Base-by-base conservation (phyloP, 2,888 invertebrate species). In the Athalia rosae region DNA sequence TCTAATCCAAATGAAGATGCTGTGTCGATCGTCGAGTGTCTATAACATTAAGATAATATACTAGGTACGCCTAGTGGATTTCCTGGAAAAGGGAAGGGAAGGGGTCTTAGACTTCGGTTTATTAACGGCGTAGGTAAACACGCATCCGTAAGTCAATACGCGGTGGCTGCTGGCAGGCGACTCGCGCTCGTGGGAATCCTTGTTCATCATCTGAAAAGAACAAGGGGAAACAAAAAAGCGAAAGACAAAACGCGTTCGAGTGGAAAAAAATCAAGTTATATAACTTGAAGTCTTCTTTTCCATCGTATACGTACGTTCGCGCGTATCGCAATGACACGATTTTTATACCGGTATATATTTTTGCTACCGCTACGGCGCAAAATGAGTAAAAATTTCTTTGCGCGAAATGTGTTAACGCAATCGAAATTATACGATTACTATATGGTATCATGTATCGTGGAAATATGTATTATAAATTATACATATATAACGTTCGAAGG, bases 61-160 rank as follows among this genome's bases (percentile, higher is more conserved):
- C 43, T 69, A 4, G 73, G 45, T 47, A 59, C 41, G 48, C 15
- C 41, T 69, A 9, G 47, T 8, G 45, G 45, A n/a, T 58, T 71
- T 71, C 71, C 41, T 58, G 45, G 71, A 71, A 71, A 58, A 56
- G 56, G 11, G 45, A 58, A 56, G n/a, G n/a, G n/a, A n/a, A n/a
- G n/a, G n/a, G n/a, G 71, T 50, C 61, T 45, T 47, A 48, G 74
- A 61, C 74, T 61, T 41, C 66, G 62, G 71, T 62, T 61, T 74
- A 74, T 74, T 74, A 74, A 74, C 74, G 61, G 74, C 13, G 58
- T 74, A 74, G 48, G 74, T 62, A 74, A 74, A 74, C 62, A 62
- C 62, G 74, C 59, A 62, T 74, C 61, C 50, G 74, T 74, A 74
- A 74, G 74, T 74, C 47, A 74, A 74, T 50, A 74, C 45, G 3